phyloP scores from a whole-genome alignment of 2,888 invertebrate genomes.

The Ernsta delagoae region DNA sequence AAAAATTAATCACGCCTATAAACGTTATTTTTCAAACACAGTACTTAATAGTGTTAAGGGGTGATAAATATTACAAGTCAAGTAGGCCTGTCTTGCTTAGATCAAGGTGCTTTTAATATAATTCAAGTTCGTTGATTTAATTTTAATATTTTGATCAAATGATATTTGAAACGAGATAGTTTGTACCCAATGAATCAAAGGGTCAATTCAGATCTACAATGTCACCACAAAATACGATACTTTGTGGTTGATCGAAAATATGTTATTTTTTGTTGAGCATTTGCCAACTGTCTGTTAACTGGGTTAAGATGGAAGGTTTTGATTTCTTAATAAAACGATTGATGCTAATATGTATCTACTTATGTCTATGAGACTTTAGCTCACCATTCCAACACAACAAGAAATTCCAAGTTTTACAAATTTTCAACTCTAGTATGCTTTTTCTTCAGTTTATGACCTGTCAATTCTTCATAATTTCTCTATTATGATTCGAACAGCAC shows the following conservation, averaged over 20 bases:
- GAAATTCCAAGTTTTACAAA: too few relatives aligned
- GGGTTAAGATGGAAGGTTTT: background rate
- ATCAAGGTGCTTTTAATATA: conserved; percentile 20
- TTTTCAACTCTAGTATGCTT: too few relatives aligned
- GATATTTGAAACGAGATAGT: conserved; percentile 8
- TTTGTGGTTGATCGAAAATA: conserved; percentile 3
- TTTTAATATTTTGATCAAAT: conserved; percentile 17
- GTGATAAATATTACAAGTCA: conserved; percentile 14
- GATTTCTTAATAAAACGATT: too few relatives aligned
- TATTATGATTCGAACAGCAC: too few relatives aligned
- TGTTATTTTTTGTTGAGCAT: background rate
- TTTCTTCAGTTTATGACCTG: too few relatives aligned
- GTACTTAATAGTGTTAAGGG: background rate
- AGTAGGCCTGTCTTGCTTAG: background rate
- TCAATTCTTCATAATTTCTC: too few relatives aligned
- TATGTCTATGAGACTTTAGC: too few relatives aligned
- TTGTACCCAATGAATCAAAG: background rate
- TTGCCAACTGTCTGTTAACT: background rate
- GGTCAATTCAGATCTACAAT: background rate
- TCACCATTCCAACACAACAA: too few relatives aligned
- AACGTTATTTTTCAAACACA: background rate
- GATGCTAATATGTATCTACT: too few relatives aligned
- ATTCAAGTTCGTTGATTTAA: conserved; percentile 30
- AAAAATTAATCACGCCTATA: background rate
- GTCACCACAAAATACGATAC: background rate